Base-by-base conservation (phyloP, 1,140 invertebrate genomes). In the Ostrea edulis region DNA sequence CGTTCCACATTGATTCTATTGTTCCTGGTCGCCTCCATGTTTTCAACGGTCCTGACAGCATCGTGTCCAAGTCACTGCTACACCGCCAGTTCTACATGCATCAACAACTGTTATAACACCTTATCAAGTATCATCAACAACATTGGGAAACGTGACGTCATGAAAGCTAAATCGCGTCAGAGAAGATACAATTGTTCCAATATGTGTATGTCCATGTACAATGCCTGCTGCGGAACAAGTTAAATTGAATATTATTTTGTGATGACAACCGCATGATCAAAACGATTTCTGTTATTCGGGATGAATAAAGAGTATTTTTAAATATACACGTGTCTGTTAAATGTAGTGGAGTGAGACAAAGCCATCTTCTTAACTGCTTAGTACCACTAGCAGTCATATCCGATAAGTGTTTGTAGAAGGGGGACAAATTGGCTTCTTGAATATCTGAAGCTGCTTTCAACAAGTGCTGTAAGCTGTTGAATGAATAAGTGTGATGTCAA, bases 121-220 rank as follows among this genome's bases (percentile, higher is more conserved):
- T 12, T 77, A 29, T 77, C 68, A 17, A 29, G 12, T 14, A 77
- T 77, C 25, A 29, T 77, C 22, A 77, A 77, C 68, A 77, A 77
- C 68, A 77, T 77, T 25, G 68, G 68, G 9, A 77, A 77, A 77
- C 68, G 68, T 77, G 68, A 77, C 14, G 68, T 77, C 68, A 35
- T 35, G 11, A 9, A 77, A 8, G 29, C 68, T 2, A 77, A 11
- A 11, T 9, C 25, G 2, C 68, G 68, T 35, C 68, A 77, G 12
- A 77, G 68, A 77, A 35, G 68, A 77, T 77, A 11, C 68, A 77
- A 25, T 29, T 77, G 68, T 35, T 77, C 25, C 25, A 25, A 77
- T 17, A 77, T 17, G 68, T 77, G 68, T 29, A 22, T 14, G 25
- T 22, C 68, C 8, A 77, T 77, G 22, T 77, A 77, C 25, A 77